Evolutionary conservation across 2,113 vertebrate species (phyloP).

Genomic region (Amia ocellicauda): DNA sequence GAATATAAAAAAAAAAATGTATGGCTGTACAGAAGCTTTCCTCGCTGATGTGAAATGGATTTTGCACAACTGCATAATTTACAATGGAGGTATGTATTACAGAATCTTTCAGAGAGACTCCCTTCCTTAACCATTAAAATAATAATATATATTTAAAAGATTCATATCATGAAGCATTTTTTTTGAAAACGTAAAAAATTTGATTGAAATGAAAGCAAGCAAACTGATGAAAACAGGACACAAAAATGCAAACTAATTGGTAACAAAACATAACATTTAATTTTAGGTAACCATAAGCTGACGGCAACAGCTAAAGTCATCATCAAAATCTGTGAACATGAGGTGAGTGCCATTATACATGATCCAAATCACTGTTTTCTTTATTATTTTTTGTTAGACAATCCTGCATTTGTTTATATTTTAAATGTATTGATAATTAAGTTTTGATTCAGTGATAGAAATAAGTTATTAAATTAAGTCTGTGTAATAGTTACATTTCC

Average conservation of each 20-base stretch:
- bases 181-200: too few species aligned
- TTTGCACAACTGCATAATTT: conserved; percentile 98
- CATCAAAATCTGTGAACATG: conserved; percentile 98
- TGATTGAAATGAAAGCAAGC: too few species aligned
- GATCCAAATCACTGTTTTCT: not conserved
- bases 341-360: conserved; percentile 64
- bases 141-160: too few species aligned
- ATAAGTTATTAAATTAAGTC: not conserved
- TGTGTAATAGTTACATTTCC: not conserved
- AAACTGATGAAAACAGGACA: too few species aligned
- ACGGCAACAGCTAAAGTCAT: conserved; percentile 96
- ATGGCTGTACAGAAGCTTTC: conserved; percentile 96
- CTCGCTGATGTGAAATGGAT: conserved; percentile 98
- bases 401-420: conserved; percentile 2
- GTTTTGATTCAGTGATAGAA: not conserved
- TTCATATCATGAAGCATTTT: too few species aligned
- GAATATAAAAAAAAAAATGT: conserved; percentile 99
- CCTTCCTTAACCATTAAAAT: too few species aligned
- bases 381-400: not conserved
- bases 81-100: conserved; percentile 81
- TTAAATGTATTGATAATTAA: not conserved
- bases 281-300: conserved; percentile 94
- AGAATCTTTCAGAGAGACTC: too few species aligned
- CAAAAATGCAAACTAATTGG: not conserved
- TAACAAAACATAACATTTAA: conserved; percentile 22